Percentiles rank a stretch among this genome's conserved stretches.
phyloP scores from a whole-genome alignment of 2,888 invertebrate genomes.

The Coelinius sp. region DNA sequence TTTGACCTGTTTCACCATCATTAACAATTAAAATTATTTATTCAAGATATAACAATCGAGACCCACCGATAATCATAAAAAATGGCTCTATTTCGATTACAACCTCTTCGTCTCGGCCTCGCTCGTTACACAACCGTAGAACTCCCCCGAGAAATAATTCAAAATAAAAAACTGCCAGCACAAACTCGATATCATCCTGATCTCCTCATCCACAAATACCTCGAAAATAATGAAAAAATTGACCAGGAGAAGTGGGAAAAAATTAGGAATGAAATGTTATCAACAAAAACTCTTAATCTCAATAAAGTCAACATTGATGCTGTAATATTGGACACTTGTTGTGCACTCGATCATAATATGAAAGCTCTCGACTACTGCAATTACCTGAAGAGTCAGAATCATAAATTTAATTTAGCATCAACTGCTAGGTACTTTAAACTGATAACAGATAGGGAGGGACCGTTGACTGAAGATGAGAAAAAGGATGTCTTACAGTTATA shows the following conservation, averaged over 20 bases:
- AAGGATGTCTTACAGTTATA: conserved; percentile 74
- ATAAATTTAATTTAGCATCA: conserved; percentile 74
- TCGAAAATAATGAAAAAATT: background rate
- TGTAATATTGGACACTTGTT: conserved; percentile 74
- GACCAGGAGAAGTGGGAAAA: conserved; percentile 63
- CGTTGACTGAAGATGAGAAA: conserved; percentile 72
- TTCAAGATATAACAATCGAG: too few species aligned
- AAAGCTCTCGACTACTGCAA: conserved; percentile 75
- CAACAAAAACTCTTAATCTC: conserved; percentile 63
- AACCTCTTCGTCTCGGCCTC: background rate
- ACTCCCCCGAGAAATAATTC: background rate
- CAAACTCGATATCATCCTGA: background rate
- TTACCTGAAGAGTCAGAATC: conserved; percentile 72
- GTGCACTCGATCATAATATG: conserved; percentile 69
- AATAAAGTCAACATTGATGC: conserved; percentile 76
- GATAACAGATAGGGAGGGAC: background rate
- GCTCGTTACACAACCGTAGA: background rate
- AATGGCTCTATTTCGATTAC: background rate
- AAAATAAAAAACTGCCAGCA: background rate
- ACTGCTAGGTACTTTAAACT: conserved; percentile 72
- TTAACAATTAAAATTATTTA: too few species aligned
- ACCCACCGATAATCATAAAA: background rate
- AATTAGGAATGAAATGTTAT: conserved; percentile 70
- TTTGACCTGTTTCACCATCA: too few species aligned
- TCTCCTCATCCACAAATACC: background rate